A percentile compares a stretch with the other conserved stretches of the same genome.
phyloP scores from a whole-genome alignment of 1,140 invertebrate genomes.

The Scaptodrosophila lebanonensis region DNA sequence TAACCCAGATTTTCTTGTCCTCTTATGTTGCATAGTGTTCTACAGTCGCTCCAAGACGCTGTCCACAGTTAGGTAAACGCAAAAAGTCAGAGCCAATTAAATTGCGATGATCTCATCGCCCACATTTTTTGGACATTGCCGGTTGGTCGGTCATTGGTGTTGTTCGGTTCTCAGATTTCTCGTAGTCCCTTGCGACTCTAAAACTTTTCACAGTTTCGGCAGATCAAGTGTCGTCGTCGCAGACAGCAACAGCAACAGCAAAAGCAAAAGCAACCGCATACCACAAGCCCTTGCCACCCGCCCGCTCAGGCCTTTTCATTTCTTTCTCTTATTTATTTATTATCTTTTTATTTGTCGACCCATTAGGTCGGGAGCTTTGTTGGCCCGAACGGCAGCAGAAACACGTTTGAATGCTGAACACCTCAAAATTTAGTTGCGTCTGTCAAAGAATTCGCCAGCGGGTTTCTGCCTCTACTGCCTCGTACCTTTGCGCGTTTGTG shows the following conservation, averaged over 20 bases:
- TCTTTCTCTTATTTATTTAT: conserved; percentile 74
- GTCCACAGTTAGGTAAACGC: conserved; percentile 24
- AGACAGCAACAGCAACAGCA: too few species aligned
- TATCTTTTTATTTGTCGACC: conserved; percentile 68
- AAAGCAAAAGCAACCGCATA: too few species aligned
- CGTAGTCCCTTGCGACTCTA: conserved; percentile 19
- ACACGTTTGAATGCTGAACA: conserved; percentile 60
- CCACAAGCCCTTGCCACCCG: background rate
- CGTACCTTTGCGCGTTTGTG: background rate
- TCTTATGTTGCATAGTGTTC: too few species aligned
- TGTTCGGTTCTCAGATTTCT: too few species aligned
- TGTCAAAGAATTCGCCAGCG: conserved; percentile 65
- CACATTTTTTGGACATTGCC: conserved; percentile 34
- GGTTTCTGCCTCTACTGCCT: conserved; percentile 38
- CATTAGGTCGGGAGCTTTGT: conserved; percentile 62
- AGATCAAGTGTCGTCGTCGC: conserved; percentile 48
- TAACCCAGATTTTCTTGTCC: too few species aligned
- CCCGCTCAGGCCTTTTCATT: conserved; percentile 53
- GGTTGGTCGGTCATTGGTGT: too few species aligned
- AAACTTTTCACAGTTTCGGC: conserved; percentile 18
- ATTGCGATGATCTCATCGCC: conserved; percentile 67
- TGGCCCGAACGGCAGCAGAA: too few species aligned
- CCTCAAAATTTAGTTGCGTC: conserved; percentile 43
- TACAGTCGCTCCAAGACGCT: too few species aligned
- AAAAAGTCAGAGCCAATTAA: conserved; percentile 58